Evolutionary conservation across 2,113 vertebrate genomes (phyloP).

Genomic region (Ophthalmolycus amberensis): DNA sequence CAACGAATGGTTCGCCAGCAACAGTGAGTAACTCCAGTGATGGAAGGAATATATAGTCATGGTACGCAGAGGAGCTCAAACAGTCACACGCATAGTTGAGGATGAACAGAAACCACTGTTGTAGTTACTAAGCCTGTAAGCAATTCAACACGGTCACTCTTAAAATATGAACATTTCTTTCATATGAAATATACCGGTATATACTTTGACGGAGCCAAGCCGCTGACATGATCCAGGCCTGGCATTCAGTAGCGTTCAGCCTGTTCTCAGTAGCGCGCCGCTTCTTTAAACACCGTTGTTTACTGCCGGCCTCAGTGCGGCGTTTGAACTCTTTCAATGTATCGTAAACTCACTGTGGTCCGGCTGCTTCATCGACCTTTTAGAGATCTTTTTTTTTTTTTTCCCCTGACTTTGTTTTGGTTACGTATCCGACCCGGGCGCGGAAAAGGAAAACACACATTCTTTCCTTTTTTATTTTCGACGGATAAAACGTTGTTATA

Average conservation of each 20-base stretch:
- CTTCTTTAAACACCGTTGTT: constrained; percentile 20
- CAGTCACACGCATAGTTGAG: not conserved
- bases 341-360: constrained; percentile 1
- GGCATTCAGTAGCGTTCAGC: constrained; percentile 9
- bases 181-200: not conserved
- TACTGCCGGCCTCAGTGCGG: constrained; percentile 17
- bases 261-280: constrained; percentile 26
- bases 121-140: not conserved
- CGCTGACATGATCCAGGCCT: constrained; percentile 57
- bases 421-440: constrained; percentile 24
- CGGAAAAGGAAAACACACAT: not conserved
- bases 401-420: constrained; percentile 51
- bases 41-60: not conserved
- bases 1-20: constrained; percentile 99
- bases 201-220: constrained; percentile 16
- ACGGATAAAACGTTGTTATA: constrained; percentile 14
- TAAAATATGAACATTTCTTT: not conserved
- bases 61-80: not conserved
- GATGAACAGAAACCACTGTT: not conserved
- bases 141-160: not conserved
- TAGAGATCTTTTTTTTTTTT: constrained; percentile 34
- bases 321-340: constrained; percentile 16
- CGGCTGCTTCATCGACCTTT: not conserved
- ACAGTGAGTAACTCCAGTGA: constrained; percentile 86
- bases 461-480: constrained; percentile 18